Evolutionary conservation across 2,113 vertebrate genomes (phyloP).

Genomic region (Leptobrachium leishanense): DNA sequence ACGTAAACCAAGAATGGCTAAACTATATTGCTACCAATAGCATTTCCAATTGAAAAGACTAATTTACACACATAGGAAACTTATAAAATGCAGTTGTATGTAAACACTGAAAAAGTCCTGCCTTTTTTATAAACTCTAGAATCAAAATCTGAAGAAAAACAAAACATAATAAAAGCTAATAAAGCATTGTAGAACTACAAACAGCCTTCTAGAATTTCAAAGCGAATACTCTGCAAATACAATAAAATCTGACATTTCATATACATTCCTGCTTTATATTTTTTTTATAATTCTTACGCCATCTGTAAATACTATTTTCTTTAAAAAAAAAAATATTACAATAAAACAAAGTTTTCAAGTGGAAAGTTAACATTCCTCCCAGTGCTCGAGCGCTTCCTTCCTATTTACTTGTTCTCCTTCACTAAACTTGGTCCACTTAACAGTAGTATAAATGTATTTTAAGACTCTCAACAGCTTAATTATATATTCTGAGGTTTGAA

Average conservation of each 20-base stretch:
- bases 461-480: constrained; percentile 88
- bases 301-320: constrained; percentile 94
- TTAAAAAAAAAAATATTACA: constrained; percentile 82
- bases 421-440: constrained; percentile 82
- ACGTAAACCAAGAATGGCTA: constrained; percentile 71
- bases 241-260: constrained; percentile 95
- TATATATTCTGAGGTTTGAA: constrained; percentile 84
- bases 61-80: constrained; percentile 86
- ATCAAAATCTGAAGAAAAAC: constrained; percentile 85
- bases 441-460: constrained; percentile 74
- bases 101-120: constrained; percentile 93
- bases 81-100: constrained; percentile 93
- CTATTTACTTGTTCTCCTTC: constrained; percentile 69
- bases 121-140: constrained; percentile 62
- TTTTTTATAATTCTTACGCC: constrained; percentile 83
- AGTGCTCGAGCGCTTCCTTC: constrained; percentile 76
- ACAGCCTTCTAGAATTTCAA: constrained; percentile 88
- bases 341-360: constrained; percentile 92
- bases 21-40: constrained; percentile 67
- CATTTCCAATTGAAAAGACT: constrained; percentile 76
- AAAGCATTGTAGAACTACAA: constrained; percentile 91
- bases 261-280: constrained; percentile 95
- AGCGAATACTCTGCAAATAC: constrained; percentile 93
- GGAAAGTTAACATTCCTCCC: constrained; percentile 77
- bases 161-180: constrained; percentile 85